Conservation (phyloP, 2,888 invertebrate species). For the Ormyrus thymus region DNA sequence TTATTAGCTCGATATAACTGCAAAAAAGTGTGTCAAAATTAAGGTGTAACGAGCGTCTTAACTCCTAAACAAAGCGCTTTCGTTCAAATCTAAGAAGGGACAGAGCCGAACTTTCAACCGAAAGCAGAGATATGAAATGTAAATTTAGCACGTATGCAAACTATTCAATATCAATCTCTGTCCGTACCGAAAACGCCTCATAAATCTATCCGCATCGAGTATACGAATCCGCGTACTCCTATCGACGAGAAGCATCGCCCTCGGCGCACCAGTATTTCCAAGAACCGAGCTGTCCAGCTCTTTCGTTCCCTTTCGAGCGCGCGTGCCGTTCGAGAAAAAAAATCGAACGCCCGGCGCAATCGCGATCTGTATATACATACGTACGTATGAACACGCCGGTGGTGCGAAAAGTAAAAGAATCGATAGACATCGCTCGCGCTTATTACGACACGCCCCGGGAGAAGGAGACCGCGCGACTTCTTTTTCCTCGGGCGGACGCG, state of each 20-base stretch:
- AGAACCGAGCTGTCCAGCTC: background rate
- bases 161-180: background rate
- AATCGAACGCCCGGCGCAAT: background rate
- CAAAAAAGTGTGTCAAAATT: too few relatives aligned
- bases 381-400: background rate
- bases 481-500: background rate
- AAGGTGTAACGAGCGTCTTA: too few relatives aligned
- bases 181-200: constrained; percentile 2
- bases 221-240: background rate
- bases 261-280: background rate
- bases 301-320: too few relatives aligned
- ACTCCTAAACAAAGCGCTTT: too few relatives aligned
- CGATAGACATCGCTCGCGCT: background rate
- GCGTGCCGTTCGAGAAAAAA: background rate
- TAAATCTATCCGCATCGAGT: constrained; percentile 24
- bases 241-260: constrained; percentile 12
- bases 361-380: background rate
- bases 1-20: too few relatives aligned
- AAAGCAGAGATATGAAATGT: too few relatives aligned
- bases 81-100: too few relatives aligned
- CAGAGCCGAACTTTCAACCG: too few relatives aligned
- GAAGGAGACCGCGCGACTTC: background rate
- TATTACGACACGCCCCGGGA: background rate
- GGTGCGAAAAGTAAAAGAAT: background rate
- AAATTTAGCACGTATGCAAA: too few relatives aligned